Evolutionary conservation across 2,797 vertebrate genomes (phyloP), one percentile per base, ranked within the genome.

Genomic region (Aphelocoma californica): DNA sequence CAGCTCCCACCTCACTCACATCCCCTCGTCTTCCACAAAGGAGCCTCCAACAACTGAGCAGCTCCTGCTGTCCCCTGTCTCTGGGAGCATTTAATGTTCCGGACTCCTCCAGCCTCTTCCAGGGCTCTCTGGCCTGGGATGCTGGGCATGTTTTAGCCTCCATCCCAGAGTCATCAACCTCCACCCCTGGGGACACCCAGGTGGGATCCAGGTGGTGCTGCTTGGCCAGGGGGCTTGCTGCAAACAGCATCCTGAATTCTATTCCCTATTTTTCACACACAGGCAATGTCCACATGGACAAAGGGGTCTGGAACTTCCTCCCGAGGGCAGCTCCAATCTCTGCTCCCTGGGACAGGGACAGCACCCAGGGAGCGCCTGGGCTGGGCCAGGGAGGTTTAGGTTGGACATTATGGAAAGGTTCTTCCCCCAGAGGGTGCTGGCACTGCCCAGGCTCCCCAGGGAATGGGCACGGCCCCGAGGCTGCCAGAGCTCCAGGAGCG

Each of bases 211-310:
- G 44, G 18, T 6, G 20, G 7, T 17, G 32, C 60, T 19, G 32
- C 70, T 3, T 7, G 47, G 18, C 51, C 20, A 32, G 51, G 20
- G 42, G 4, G 13, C 9, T 3, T 2, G 40, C 19, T 26, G 42
- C 24, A 5, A 17, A 1, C 11, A 14, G 14, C 26, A 31, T 10
- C 57, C 81, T 16, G 2, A 34, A 17, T 16, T 57, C n/a, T 25
- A 3, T 4, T 29, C 5, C 15, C 18, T 10, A 0, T 16, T 45
- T 36, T 32, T 25, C 7, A 16, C 13, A 6, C 11, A 2, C 2
- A 2, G 6, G 29, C 24, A 6, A 2, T 7, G 21, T 6, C n/a
- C 53, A 6, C 40, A 0, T 1, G 15, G 58, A 3, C n/a, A 20
- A 10, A 12, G 28, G 7, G 42, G 4, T 4, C 36, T 44, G 80